Evolutionary conservation across 2,113 vertebrate genomes (phyloP).

Genomic region (Festucalex cinctus): DNA sequence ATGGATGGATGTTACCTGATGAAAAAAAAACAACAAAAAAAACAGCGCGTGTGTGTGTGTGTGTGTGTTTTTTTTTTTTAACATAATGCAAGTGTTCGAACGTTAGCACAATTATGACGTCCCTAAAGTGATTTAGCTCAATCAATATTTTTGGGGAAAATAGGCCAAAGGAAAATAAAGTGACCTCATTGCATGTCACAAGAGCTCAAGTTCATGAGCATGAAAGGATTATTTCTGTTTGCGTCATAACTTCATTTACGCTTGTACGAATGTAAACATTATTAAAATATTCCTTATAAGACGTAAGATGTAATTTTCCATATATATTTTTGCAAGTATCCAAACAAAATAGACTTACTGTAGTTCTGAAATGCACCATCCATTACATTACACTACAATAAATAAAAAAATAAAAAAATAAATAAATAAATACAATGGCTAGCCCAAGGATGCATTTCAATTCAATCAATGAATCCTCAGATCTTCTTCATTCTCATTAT

Average conservation of each 20-base stretch:
- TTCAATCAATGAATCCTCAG: conserved; percentile 1
- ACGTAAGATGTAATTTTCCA: too few relatives aligned
- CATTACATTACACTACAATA: neutral
- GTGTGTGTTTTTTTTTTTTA: too few relatives aligned
- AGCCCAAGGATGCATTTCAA: neutral
- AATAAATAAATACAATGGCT: neutral
- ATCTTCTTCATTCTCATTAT: neutral
- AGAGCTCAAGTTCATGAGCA: too few relatives aligned
- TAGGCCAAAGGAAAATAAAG: neutral
- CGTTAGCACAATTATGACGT: neutral
- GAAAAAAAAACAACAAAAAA: too few relatives aligned
- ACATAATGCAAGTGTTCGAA: neutral
- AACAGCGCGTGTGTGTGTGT: too few relatives aligned
- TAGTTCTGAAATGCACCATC: neutral
- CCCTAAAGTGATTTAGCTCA: neutral
- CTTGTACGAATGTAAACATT: neutral
- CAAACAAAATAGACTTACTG: too few relatives aligned
- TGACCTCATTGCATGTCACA: neutral
- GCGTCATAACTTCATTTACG: neutral
- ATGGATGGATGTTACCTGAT: too few relatives aligned
- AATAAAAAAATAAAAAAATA: neutral
- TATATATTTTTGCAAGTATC: too few relatives aligned
- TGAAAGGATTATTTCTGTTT: too few relatives aligned
- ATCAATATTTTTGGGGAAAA: neutral
- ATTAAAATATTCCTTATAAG: neutral